Conservation (phyloP, 2,888 invertebrate species). For the Leptura quadrifasciata region DNA sequence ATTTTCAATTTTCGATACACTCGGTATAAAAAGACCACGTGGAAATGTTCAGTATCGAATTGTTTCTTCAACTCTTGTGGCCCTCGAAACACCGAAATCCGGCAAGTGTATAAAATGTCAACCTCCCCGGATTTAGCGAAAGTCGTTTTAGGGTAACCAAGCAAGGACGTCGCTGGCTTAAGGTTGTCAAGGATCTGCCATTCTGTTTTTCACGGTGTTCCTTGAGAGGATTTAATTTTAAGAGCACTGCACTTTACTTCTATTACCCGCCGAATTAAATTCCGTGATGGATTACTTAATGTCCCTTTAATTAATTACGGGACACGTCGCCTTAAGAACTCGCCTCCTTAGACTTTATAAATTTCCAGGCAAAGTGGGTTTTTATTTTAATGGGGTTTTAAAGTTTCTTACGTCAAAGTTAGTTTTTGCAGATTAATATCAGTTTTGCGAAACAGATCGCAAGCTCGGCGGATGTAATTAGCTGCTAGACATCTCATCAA, state of each 20-base stretch:
- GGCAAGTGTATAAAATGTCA: constrained; percentile 13
- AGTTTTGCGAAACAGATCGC: not conserved
- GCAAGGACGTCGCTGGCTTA: constrained; percentile 39
- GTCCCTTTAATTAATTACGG: constrained; percentile 68
- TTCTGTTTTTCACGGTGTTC: constrained; percentile 43
- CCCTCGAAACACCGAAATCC: not conserved
- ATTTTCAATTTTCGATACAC: not conserved
- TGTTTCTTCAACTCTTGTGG: not conserved
- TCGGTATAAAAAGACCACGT: not conserved
- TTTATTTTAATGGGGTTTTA: constrained; percentile 19
- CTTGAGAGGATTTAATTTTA: constrained; percentile 47
- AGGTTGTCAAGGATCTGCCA: constrained; percentile 49
- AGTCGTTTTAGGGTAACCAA: constrained; percentile 23
- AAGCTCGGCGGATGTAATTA: not conserved
- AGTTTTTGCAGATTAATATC: constrained; percentile 20
- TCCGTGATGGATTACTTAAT: constrained; percentile 69
- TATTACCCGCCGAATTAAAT: constrained; percentile 63
- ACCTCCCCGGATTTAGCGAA: not conserved
- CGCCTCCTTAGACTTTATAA: constrained; percentile 13
- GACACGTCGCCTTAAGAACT: constrained; percentile 13
- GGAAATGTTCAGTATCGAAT: not conserved
- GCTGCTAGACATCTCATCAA: no score
- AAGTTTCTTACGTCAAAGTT: constrained; percentile 18
- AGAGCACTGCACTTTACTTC: constrained; percentile 58
- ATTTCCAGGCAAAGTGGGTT: constrained; percentile 19